Percentiles rank a stretch among this genome's conserved stretches.
Evolutionary conservation across 2,888 invertebrate genomes (phyloP).

Genomic region (Pseudeuparius sepicola): DNA sequence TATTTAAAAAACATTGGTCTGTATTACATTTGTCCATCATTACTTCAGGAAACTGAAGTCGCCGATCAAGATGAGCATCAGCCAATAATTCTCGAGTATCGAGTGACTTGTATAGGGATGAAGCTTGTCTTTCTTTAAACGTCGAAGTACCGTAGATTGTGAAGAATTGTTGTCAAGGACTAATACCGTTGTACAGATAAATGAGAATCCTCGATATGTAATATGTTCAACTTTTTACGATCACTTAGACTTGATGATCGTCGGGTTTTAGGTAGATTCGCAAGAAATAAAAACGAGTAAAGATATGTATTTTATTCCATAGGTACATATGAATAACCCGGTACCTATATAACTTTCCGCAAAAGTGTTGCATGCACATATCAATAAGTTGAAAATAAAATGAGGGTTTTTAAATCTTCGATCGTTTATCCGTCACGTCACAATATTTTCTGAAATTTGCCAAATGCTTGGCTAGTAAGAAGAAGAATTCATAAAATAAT

Average conservation of each 20-base stretch:
- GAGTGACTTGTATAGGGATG: conserved; percentile 2
- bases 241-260: conserved; percentile 2
- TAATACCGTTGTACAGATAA: conserved; percentile 1
- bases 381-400: no score
- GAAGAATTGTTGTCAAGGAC: conserved; percentile 2
- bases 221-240: conserved; percentile 1
- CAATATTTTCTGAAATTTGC: no score
- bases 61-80: conserved; percentile 1
- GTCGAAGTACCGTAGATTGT: conserved; percentile 2
- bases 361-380: no score
- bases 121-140: conserved; percentile 3
- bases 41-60: conserved; percentile 1
- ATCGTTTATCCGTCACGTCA: no score
- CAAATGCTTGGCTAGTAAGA: no score
- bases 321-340: no score
- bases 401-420: no score
- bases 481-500: no score
- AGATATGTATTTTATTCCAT: no score
- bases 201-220: conserved; percentile 3
- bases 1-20: no score
- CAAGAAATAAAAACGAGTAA: no score
- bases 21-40: conserved; percentile 3
- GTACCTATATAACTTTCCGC: no score
- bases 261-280: conserved; percentile 1
- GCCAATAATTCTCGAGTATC: conserved; percentile 2